Conservation (phyloP, 1,140 invertebrate genomes). For the Gerris buenoi region DNA sequence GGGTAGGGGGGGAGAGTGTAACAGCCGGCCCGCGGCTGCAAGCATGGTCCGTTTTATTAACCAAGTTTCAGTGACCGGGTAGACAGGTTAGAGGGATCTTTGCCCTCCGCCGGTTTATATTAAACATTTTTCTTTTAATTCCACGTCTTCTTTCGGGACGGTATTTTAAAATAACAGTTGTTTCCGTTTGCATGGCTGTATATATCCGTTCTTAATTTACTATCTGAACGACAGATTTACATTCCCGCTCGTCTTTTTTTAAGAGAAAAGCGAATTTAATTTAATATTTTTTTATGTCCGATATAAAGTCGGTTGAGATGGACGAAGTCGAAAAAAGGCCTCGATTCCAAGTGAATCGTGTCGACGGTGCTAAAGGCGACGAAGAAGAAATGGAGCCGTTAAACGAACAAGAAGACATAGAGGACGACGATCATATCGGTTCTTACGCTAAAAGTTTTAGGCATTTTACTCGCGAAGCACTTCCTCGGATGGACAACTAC, state of each 20-base stretch:
- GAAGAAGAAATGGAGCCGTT: slow-evolving; percentile 31
- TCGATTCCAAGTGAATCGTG: slow-evolving; percentile 41
- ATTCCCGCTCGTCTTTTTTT: no score
- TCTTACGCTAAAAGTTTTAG: slow-evolving; percentile 67
- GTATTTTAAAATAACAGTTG: no score
- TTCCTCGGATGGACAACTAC: slow-evolving; percentile 85
- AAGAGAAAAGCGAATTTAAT: no score
- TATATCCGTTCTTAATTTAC: no score
- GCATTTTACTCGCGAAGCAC: slow-evolving; percentile 77
- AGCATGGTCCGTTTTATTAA: neutral
- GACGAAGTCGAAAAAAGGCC: slow-evolving; percentile 28
- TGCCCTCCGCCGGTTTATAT: neutral
- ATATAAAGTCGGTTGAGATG: slow-evolving; percentile 10
- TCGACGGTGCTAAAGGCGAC: slow-evolving; percentile 32
- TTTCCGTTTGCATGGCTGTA: no score
- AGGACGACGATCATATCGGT: slow-evolving; percentile 40
- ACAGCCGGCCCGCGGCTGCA: neutral
- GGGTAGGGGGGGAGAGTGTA: neutral
- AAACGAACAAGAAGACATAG: slow-evolving; percentile 22
- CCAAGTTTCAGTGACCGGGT: neutral
- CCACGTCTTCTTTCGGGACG: no score
- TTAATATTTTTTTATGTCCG: neutral
- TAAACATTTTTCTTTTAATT: no score
- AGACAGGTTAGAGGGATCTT: neutral
- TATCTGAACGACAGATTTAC: no score